A percentile compares a stretch with the other conserved stretches of the same genome.
Conservation (phyloP, 2,797 vertebrate species). For the Sarcoramphus papa region DNA sequence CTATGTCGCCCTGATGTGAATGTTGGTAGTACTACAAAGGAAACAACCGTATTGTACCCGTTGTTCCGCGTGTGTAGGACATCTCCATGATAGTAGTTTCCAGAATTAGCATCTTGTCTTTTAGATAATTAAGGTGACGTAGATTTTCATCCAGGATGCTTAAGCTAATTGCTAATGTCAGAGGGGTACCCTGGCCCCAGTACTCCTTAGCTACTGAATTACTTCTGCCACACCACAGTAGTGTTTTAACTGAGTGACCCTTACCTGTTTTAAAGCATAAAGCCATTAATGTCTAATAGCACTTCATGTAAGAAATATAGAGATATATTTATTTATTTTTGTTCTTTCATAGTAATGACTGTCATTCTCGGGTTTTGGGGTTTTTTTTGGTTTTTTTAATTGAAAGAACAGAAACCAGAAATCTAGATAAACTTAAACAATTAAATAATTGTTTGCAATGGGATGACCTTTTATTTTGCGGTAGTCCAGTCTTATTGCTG, state of each 20-base stretch:
- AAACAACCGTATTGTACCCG: fast-evolving
- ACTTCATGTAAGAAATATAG: not conserved
- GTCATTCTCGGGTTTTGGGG: not conserved
- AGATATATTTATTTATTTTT: not conserved
- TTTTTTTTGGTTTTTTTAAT: not conserved
- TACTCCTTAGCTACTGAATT: not conserved
- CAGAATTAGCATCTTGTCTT: not conserved
- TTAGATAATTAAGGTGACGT: not conserved
- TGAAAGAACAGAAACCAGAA: not conserved
- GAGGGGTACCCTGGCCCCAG: not conserved
- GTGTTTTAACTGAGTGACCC: not conserved
- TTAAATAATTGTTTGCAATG: not conserved
- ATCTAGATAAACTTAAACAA: not conserved
- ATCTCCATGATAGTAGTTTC: not conserved
- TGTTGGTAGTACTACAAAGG: not conserved
- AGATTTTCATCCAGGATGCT: not conserved
- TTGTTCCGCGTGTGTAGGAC: not conserved
- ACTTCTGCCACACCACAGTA: not conserved
- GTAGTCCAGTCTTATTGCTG: not conserved
- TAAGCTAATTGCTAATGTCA: not conserved
- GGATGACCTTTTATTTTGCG: not conserved
- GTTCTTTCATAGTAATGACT: not conserved
- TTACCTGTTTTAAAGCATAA: not conserved
- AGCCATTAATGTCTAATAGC: not conserved
- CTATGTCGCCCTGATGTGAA: not conserved